Conservation (phyloP, 2,113 vertebrate genomes). For the rabbit (Oryctolagus cuniculus) region mOryCun1.1 NC_091434.1:9110501-9111000, state of each 20-base stretch:
- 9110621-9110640: background rate
- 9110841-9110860: background rate
- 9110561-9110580: background rate
- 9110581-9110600: background rate
- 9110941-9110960: background rate
- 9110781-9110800: too few species aligned
- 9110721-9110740: background rate
- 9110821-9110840: background rate
- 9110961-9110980: background rate
- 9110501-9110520: background rate
- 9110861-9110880: background rate
- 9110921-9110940: background rate
- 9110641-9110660: too few species aligned
- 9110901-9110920: background rate
- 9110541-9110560: background rate
- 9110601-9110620: background rate
- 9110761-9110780: background rate
- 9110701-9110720: background rate
- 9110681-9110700: too few species aligned
- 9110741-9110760: background rate
- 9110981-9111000: background rate
- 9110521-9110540: background rate
- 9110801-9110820: background rate
- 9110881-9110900: background rate
- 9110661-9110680: accelerated